phyloP scores from a whole-genome alignment of 2,797 vertebrate species.

The Sebastes trivittatus region DNA sequence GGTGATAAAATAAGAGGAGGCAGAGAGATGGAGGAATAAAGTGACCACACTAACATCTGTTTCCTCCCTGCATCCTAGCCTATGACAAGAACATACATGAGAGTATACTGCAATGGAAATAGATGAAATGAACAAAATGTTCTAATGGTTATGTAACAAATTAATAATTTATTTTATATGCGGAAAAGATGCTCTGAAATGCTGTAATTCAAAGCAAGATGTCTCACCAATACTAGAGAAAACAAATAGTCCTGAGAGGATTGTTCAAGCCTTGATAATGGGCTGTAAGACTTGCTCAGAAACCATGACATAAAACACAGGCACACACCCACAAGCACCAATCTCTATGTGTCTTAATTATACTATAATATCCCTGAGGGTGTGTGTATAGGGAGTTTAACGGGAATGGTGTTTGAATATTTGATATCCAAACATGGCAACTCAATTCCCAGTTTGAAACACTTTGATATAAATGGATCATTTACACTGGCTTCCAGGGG shows the following conservation, averaged over 20 bases:
- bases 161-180: slow-evolving; percentile 76
- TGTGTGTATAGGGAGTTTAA: background rate
- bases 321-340: slow-evolving; percentile 8
- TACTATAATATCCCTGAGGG: background rate
- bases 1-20: slow-evolving; percentile 56
- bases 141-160: slow-evolving; percentile 71
- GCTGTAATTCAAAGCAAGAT: slow-evolving; percentile 3
- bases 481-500: background rate
- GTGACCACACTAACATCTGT: slow-evolving; percentile 21
- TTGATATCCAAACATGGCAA: slow-evolving; percentile 14
- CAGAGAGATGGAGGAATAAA: slow-evolving; percentile 15
- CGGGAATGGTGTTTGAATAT: slow-evolving; percentile 6
- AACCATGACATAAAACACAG: slow-evolving; percentile 3
- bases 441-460: background rate
- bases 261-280: background rate
- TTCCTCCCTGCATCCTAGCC: slow-evolving; percentile 8
- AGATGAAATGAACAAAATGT: slow-evolving; percentile 59
- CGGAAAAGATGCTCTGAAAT: slow-evolving; percentile 49
- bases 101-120: background rate
- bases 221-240: background rate
- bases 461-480: background rate
- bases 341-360: slow-evolving; percentile 9
- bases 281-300: slow-evolving; percentile 8
- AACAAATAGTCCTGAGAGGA: background rate
- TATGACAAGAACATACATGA: background rate